A percentile compares a stretch with the other conserved stretches of the same genome.
These are phyloP conservation scores for Trichacis sp. DNA, from an alignment of 2,888 invertebrate genomes.

Conservation along the genomic window DNA sequence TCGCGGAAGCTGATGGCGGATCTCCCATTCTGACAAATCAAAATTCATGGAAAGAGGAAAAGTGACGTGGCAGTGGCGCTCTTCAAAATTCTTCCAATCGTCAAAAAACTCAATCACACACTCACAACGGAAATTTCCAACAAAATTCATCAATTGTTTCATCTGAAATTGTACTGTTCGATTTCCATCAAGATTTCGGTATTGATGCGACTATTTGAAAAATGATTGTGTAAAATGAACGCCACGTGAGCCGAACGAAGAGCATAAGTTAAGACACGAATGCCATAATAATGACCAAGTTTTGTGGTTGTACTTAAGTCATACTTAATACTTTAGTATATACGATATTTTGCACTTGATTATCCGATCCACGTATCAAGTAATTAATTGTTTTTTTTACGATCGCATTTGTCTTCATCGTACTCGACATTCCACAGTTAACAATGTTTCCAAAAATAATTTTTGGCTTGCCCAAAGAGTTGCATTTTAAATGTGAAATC, in stretches of 20 bases:
- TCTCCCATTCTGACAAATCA: slow-evolving; percentile 56
- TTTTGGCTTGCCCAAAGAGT: no score
- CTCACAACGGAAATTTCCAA: no score
- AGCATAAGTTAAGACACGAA: slow-evolving; percentile 59
- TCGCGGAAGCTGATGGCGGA: slow-evolving; percentile 47
- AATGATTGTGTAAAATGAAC: no score
- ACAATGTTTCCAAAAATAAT: no score
- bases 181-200: no score
- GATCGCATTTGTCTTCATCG: not conserved
- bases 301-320: slow-evolving; percentile 69
- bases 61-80: slow-evolving; percentile 20
- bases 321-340: slow-evolving; percentile 62
- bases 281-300: slow-evolving; percentile 69
- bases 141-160: no score
- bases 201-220: no score
- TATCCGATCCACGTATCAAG: slow-evolving; percentile 40
- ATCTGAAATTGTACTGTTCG: no score
- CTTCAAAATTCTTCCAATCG: not conserved
- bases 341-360: slow-evolving; percentile 45
- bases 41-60: slow-evolving; percentile 44
- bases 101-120: no score
- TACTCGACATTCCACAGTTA: no score
- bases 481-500: no score
- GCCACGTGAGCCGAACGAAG: slow-evolving; percentile 26
- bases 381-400: slow-evolving; percentile 20